Evolutionary conservation across 2,113 vertebrate genomes (phyloP), one percentile per base, ranked within the genome.

Genomic region (Furnarius figulus): DNA sequence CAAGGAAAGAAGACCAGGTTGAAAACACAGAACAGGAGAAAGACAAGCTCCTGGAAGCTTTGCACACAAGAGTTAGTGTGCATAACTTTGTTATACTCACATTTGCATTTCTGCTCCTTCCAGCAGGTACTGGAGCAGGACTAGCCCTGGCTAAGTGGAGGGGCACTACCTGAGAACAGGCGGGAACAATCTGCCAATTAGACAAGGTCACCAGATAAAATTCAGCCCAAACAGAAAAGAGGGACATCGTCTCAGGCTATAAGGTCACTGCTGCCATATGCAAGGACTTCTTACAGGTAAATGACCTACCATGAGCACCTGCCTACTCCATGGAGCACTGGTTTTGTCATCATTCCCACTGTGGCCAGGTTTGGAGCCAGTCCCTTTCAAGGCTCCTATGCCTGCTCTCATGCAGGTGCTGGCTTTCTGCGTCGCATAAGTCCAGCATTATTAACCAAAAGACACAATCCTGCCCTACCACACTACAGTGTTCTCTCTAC

Each of bases 41-140:
- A 63, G 14, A 66, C 6, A 78, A 83, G 30, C 49, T 91, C 50
- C 63, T 90, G 55, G 30, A 83, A 90, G 75, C 85, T 90, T 28
- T 70, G 42, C 50, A 63, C 17, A 31, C 6, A 5, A 18, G 30
- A 62, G 30, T 83, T 76, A 80, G 72, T 3, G 33, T 10, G 27
- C 83, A 21, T 8, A 21, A 46, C 75, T 88, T 66, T 1, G 0
- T 88, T 87, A 91, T 81, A 90, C 79, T 76, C 76, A 77, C 72
- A 65, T 81, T 75, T 91, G 73, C n/a, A 33, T 61, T 76, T 93
- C 75, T 94, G 82, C 85, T 93, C 85, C 71, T 89, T 90, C 50
- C 40, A 42, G 52, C 74, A 73, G 37, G 67, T 59, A 79, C 63
- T 80, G 63, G 67, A 89, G 77, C 78, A 91, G 90, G 90, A 70